Evolutionary conservation across 37 sponge, comb jelly and placozoan species (phyloP).

Genomic region (Tethya wilhelma): DNA sequence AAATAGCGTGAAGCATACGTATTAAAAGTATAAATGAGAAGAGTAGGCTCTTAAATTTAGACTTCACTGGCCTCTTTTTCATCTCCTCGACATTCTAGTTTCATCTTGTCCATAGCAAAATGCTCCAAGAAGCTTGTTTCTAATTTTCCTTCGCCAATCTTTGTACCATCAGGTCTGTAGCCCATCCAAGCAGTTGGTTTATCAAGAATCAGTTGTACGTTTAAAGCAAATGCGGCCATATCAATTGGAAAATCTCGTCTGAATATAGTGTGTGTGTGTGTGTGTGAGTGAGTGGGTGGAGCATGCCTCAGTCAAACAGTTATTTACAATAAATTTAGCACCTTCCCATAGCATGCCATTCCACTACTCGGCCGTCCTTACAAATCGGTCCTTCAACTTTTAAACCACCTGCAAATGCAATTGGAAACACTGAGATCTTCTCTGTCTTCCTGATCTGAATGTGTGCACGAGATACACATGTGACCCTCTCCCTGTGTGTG

Average conservation of each 20-base stretch:
- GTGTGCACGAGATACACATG: not conserved
- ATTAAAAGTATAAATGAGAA: too few relatives aligned
- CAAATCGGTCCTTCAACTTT: conserved; percentile 86
- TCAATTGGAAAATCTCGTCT: conserved; percentile 82
- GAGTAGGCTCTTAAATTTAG: too few relatives aligned
- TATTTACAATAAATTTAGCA: not conserved
- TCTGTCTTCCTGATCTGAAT: conserved; percentile 77
- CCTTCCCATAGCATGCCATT: conserved; percentile 52
- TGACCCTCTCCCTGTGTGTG: too few relatives aligned
- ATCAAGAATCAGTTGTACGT: conserved; percentile 44
- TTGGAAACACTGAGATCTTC: conserved; percentile 85
- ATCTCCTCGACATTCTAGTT: too few relatives aligned
- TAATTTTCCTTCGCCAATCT: too few relatives aligned
- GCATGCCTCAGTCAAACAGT: not conserved
- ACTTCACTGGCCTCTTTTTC: too few relatives aligned
- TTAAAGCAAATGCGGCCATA: conserved; percentile 95
- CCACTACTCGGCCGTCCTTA: conserved; percentile 46
- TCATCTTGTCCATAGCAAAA: too few relatives aligned
- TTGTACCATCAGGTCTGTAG: not conserved
- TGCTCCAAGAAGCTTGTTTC: too few relatives aligned
- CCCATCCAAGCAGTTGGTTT: conserved; percentile 37
- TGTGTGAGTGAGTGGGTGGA: not conserved
- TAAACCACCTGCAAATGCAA: conserved; percentile 83
- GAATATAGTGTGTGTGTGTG: not conserved
- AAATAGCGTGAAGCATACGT: too few relatives aligned